Base-by-base conservation (phyloP, 2,797 vertebrate genomes). In the Cossypha niveicapilla region DNA sequence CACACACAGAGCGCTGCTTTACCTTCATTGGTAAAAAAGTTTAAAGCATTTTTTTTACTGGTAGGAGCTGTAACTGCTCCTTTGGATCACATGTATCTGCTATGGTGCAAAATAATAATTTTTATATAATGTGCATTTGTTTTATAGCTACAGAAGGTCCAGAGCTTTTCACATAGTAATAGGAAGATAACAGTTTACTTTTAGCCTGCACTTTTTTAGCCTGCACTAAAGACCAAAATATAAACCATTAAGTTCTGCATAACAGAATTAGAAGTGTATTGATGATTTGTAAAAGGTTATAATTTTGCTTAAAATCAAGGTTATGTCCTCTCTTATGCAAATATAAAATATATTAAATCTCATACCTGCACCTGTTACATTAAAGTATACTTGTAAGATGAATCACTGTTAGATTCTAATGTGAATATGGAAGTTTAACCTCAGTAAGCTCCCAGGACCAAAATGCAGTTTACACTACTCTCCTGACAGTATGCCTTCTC, bases 401-500 rank as follows among this genome's bases (percentile, higher is more conserved):
- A 80, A 60, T 35, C 27, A 35, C 12, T 37, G n/a, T 28, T 48
- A 45, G 18, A 35, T 48, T 70, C 25, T 63, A 24, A 4, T 32
- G 17, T 5, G 27, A 70, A 47, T 28, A 37, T 27, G 11, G 42
- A 89, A 85, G 23, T 4, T 8, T 10, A 91, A 73, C 16, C 15
- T 8, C 27, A 75, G 2, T 35, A 66, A 87, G 30, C 5, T 32
- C 18, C 35, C 4, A 4, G 12, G 13, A 80, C 19, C 39, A 62
- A 66, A 87, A 79, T 8, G 47, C 24, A 76, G 25, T 5, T 41
- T 10, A 23, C 7, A 22, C 13, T 51, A 48, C 30, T 73, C 4
- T 4, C 9, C 30, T n/a, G 44, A 56, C 13, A 60, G 14, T 9
- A 39, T 0, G 0, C 14, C 19, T 61, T 53, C 37, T 35, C 25